These are phyloP conservation scores for Agrotis exclamationis DNA, from an alignment of 2,888 invertebrate species.

Conservation along the genomic window DNA sequence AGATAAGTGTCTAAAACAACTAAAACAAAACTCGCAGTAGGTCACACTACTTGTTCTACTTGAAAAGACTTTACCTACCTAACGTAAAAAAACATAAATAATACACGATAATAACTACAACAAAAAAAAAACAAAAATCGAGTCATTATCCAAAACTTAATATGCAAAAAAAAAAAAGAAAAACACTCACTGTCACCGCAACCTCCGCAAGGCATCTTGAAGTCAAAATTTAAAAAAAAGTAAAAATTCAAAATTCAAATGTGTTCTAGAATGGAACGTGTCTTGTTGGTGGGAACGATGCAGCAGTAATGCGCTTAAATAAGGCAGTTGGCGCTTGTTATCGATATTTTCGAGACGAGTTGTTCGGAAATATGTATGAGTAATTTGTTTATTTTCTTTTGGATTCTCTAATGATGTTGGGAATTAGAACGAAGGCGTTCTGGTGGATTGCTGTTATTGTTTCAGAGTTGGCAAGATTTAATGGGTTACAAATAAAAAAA, in stretches of 20 bases:
- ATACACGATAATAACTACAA: neutral
- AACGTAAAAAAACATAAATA: neutral
- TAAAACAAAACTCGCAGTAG: neutral
- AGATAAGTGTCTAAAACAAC: neutral
- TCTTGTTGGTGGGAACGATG: conserved; percentile 52
- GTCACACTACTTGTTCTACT: neutral
- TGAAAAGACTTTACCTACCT: neutral
- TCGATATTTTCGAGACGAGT: conserved; percentile 52
- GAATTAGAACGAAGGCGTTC: conserved; percentile 11
- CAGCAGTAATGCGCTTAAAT: conserved; percentile 57
- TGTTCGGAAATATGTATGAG: conserved; percentile 57
- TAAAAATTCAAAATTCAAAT: conserved; percentile 44
- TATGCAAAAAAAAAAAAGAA: conserved; percentile 21
- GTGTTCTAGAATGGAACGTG: conserved; percentile 52
- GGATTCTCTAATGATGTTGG: conserved; percentile 29
- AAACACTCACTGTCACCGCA: conserved; percentile 85
- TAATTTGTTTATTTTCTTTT: conserved; percentile 54
- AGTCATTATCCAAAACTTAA: too few species aligned
- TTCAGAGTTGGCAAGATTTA: neutral
- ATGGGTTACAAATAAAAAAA: neutral
- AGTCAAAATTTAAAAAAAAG: conserved; percentile 44
- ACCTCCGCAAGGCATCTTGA: conserved; percentile 87
- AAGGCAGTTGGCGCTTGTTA: conserved; percentile 47
- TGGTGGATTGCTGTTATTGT: conserved; percentile 22
- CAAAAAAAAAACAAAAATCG: conserved; percentile 18